Percentiles rank a stretch among this genome's conserved stretches.
These are phyloP conservation scores for Brachyptera putata DNA, from an alignment of 2,888 invertebrate species.

Conservation along the genomic window DNA sequence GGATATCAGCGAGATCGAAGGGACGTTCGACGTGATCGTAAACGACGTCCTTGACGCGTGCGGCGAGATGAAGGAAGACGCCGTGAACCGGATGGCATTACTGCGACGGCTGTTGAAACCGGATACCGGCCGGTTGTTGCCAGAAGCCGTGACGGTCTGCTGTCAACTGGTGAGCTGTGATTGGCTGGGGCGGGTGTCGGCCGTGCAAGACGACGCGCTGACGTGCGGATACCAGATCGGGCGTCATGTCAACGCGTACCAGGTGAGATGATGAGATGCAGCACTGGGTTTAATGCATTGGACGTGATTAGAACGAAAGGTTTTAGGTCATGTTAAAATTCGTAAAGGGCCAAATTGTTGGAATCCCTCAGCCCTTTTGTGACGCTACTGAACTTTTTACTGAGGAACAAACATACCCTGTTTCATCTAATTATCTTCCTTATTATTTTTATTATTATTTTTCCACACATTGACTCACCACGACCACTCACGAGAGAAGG, in stretches of 20 bases:
- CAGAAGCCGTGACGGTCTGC: constrained; percentile 50
- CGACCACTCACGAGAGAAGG: too few species aligned
- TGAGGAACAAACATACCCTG: too few species aligned
- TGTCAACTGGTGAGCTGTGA: constrained; percentile 57
- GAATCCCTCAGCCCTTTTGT: too few species aligned
- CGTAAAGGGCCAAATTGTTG: too few species aligned
- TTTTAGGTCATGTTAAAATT: too few species aligned
- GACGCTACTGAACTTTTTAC: too few species aligned
- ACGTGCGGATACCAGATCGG: constrained; percentile 53
- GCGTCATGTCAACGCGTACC: constrained; percentile 55
- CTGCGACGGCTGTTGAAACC: constrained; percentile 43
- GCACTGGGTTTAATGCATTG: neutral
- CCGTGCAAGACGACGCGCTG: constrained; percentile 51
- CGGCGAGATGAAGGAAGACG: constrained; percentile 3
- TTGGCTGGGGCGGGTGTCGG: constrained; percentile 56
- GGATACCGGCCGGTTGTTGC: constrained; percentile 50
- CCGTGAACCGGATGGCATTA: constrained; percentile 40
- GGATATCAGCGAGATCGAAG: too few species aligned
- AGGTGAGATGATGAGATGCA: constrained; percentile 44
- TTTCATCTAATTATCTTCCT: too few species aligned
- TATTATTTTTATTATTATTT: too few species aligned
- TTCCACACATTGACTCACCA: too few species aligned
- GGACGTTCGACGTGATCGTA: neutral
- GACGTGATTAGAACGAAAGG: neutral
- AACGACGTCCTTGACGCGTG: neutral